Conservation (phyloP, 35 echinoderm and acorn worm species). For the Eucidaris tribuloides region DNA sequence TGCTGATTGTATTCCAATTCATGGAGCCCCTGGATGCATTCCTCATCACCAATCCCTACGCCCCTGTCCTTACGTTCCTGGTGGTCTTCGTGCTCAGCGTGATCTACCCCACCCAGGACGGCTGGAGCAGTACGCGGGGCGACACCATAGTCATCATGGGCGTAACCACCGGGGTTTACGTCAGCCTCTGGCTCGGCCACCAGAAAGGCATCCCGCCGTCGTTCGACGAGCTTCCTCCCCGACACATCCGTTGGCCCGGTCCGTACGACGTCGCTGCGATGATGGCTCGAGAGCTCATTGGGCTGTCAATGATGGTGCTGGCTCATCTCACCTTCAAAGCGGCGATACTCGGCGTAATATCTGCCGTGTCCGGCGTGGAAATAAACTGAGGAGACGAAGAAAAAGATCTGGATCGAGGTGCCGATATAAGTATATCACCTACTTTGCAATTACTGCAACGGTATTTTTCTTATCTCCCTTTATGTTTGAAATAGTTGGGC, state of each 20-base stretch:
- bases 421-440: constrained; percentile 78
- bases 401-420: too few relatives aligned
- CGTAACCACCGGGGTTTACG: constrained; percentile 38
- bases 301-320: constrained; percentile 25
- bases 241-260: constrained; percentile 45
- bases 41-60: constrained; percentile 54
- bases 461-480: constrained; percentile 42
- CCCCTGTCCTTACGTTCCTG: constrained; percentile 41
- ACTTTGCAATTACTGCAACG: constrained; percentile 21
- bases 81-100: constrained; percentile 48
- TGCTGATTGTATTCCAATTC: constrained; percentile 61
- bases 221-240: constrained; percentile 18
- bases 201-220: constrained; percentile 33
- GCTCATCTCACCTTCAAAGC: constrained; percentile 59
- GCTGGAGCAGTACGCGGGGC: constrained; percentile 67
- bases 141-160: constrained; percentile 76
- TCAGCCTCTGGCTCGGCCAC: constrained; percentile 52
- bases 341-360: constrained; percentile 47
- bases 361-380: constrained; percentile 39
- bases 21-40: constrained; percentile 61
- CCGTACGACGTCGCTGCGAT: constrained; percentile 11
- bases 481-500: constrained; percentile 33
- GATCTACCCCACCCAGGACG: constrained; percentile 66
- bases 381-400: too few relatives aligned
- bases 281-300: constrained; percentile 53